phyloP scores from a whole-genome alignment of 2,797 vertebrate species.

The Gymnopithys bicolor region DNA sequence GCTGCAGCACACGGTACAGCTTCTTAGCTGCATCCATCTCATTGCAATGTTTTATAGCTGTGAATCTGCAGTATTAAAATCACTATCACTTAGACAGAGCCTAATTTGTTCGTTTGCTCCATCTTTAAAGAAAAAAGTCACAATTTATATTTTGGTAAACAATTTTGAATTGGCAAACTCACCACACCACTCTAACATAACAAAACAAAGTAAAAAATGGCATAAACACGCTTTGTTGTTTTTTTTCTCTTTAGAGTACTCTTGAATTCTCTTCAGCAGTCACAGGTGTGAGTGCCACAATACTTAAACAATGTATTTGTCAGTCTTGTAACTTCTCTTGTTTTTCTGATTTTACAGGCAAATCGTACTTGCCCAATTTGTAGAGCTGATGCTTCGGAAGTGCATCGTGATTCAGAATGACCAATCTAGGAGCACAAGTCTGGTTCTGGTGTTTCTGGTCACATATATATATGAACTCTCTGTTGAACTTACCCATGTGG shows the following conservation, averaged over 20 bases:
- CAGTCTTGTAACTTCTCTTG: background rate
- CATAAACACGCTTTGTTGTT: background rate
- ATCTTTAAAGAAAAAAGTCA: background rate
- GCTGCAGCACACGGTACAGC: background rate
- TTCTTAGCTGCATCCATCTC: background rate
- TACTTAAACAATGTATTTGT: background rate
- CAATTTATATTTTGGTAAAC: background rate
- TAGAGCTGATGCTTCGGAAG: slow-evolving; percentile 95
- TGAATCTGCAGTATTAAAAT: background rate
- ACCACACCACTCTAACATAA: background rate
- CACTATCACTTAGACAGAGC: background rate
- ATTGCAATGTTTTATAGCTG: background rate
- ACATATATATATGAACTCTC: slow-evolving; percentile 78
- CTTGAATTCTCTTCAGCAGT: background rate
- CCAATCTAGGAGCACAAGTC: slow-evolving; percentile 79
- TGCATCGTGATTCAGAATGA: slow-evolving; percentile 97
- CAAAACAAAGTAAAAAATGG: background rate
- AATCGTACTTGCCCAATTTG: slow-evolving; percentile 97
- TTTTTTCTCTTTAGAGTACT: background rate
- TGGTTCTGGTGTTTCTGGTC: slow-evolving; percentile 78
- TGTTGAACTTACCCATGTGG: slow-evolving; percentile 80
- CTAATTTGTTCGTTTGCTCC: background rate
- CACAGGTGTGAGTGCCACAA: background rate
- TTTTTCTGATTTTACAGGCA: slow-evolving; percentile 79
- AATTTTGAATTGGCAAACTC: background rate